Evolutionary conservation across 2,113 vertebrate species (phyloP).

Genomic region (Salvelinus fontinalis): DNA sequence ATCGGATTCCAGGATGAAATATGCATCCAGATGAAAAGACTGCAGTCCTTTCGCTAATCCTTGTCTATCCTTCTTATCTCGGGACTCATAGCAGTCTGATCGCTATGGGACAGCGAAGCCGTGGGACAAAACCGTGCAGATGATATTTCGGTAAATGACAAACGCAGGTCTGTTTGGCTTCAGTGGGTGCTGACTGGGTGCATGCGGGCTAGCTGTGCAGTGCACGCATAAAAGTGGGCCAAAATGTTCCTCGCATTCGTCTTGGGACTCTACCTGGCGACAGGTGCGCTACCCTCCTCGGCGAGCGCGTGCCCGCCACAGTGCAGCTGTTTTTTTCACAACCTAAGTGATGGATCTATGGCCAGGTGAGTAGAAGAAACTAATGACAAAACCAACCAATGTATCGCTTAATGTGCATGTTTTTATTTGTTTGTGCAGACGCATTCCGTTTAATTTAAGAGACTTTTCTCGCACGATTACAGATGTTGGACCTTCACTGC

Average conservation of each 20-base stretch:
- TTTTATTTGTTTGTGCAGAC: constrained; percentile 7
- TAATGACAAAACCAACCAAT: not conserved
- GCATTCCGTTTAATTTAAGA: not conserved
- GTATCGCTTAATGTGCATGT: not conserved
- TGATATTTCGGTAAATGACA: constrained; percentile 60
- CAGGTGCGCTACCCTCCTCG: constrained; percentile 67
- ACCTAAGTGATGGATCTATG: constrained; percentile 84
- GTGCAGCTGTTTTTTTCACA: constrained; percentile 92
- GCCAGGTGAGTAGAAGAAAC: constrained; percentile 79
- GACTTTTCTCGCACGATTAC: constrained; percentile 11
- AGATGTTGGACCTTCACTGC: constrained; percentile 36
- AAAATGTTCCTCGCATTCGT: constrained; percentile 81
- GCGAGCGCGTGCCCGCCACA: constrained; percentile 83
- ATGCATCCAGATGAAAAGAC: constrained; percentile 88
- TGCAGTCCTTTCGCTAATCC: constrained; percentile 87
- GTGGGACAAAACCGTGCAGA: constrained; percentile 65
- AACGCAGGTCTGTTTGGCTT: constrained; percentile 49
- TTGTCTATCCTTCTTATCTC: constrained; percentile 90
- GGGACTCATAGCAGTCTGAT: constrained; percentile 79
- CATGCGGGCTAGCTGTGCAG: constrained; percentile 48
- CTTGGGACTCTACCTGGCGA: constrained; percentile 75
- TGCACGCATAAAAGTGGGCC: constrained; percentile 61
- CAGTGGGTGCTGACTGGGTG: constrained; percentile 52
- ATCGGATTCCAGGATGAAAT: constrained; percentile 81
- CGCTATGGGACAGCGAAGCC: constrained; percentile 71